A percentile compares a stretch with the other conserved stretches of the same genome.
Conservation (phyloP, 2,113 vertebrate genomes). For the Sinosuthora webbiana region DNA sequence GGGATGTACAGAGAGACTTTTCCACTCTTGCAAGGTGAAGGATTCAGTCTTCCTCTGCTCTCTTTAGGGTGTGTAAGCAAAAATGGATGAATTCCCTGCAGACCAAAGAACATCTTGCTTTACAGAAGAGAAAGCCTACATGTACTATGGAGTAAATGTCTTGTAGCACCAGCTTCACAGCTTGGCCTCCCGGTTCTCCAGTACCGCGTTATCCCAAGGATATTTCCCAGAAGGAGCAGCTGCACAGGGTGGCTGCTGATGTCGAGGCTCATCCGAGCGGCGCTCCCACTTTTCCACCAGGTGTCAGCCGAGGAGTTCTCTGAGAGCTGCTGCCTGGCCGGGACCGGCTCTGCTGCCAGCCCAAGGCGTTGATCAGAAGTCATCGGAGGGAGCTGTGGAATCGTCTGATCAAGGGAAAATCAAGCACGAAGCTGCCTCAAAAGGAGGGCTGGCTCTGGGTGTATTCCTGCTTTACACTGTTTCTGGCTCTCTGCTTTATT, state of each 20-base stretch:
- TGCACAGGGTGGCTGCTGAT: not conserved
- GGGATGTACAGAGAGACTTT: not conserved
- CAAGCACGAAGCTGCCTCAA: not conserved
- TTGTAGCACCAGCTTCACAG: not conserved
- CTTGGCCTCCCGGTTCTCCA: not conserved
- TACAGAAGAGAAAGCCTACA: rapidly evolving
- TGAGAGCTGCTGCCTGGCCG: not conserved
- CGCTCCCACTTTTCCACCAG: conserved; percentile 41
- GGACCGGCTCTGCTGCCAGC: not conserved
- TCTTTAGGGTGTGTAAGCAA: not conserved
- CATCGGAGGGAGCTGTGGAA: rapidly evolving
- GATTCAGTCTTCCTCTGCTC: not conserved
- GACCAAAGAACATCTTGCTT: rapidly evolving
- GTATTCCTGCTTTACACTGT: not conserved
- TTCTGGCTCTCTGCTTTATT: not conserved
- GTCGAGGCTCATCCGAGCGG: not conserved
- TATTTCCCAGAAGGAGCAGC: not conserved
- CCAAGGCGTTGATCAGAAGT: not conserved
- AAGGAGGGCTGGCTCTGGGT: not conserved
- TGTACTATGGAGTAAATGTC: rapidly evolving
- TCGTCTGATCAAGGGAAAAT: not conserved
- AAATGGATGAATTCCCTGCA: rapidly evolving
- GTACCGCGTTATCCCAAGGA: rapidly evolving
- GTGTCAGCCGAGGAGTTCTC: conserved; percentile 47
- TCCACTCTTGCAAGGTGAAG: not conserved